phyloP scores from a whole-genome alignment of 23 tunicate species.

The Styela clava region DNA sequence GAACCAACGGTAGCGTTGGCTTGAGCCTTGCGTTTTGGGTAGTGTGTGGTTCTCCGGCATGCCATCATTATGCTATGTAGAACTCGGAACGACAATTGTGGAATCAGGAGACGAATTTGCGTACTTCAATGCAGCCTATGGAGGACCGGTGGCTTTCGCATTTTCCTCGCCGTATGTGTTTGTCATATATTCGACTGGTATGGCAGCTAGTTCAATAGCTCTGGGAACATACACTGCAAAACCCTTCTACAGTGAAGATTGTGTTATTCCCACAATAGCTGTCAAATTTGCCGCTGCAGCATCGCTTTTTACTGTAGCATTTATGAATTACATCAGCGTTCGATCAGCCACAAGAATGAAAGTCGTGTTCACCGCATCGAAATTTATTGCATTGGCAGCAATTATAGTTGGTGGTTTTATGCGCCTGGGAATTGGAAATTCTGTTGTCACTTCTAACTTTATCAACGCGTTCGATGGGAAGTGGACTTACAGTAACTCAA shows the following conservation, averaged over 20 bases:
- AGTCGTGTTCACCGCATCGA: conserved; percentile 39
- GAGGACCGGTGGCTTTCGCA: conserved; percentile 37
- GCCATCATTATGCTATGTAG: conserved; percentile 55
- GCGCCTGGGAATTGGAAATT: conserved; percentile 26
- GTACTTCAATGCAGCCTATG: conserved; percentile 53
- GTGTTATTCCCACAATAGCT: conserved; percentile 31
- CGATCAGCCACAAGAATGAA: conserved; percentile 28
- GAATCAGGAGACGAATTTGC: conserved; percentile 44
- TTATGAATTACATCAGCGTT: conserved; percentile 44
- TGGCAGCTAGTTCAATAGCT: conserved; percentile 15
- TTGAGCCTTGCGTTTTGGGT: conserved; percentile 50
- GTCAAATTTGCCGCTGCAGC: conserved; percentile 32
- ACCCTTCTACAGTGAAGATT: conserved; percentile 35
- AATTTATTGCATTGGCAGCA: conserved; percentile 39
- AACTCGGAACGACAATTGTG: conserved; percentile 39
- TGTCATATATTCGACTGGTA: not conserved
- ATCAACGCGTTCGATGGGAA: conserved; percentile 33
- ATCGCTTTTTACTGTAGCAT: not conserved
- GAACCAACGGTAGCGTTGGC: conserved; percentile 57
- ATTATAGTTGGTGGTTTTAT: conserved; percentile 50
- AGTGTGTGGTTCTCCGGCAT: conserved; percentile 35
- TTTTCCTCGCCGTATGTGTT: conserved; percentile 11
- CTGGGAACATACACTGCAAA: conserved; percentile 39
- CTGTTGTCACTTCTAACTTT: conserved; percentile 43
- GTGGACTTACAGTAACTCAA: conserved; percentile 6